Evolutionary conservation across 2,888 invertebrate genomes (phyloP).

Genomic region (Deroplatys truncata): DNA sequence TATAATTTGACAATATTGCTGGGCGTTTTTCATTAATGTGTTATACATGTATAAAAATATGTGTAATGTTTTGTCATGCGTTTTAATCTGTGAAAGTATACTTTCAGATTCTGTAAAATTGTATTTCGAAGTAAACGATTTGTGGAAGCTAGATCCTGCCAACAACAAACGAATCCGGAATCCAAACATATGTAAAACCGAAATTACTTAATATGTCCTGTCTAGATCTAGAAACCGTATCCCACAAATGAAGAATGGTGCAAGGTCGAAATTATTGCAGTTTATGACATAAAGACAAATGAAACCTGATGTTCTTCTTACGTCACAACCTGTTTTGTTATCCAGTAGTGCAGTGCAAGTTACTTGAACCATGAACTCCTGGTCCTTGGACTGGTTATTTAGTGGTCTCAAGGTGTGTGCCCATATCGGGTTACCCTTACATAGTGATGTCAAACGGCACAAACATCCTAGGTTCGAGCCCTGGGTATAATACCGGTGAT

Average conservation of each 20-base stretch:
- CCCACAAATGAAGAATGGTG: not conserved
- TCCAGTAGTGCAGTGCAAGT: not conserved
- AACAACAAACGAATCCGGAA: too few species aligned
- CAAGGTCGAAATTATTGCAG: not conserved
- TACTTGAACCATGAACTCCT: not conserved
- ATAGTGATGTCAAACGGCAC: not conserved
- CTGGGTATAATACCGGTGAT: not conserved
- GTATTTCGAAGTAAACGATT: too few species aligned
- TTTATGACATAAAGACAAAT: not conserved
- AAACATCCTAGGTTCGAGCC: not conserved
- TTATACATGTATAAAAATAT: too few species aligned
- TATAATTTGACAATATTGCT: too few species aligned
- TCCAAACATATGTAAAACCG: too few species aligned
- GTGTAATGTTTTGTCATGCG: too few species aligned
- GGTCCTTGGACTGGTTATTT: not conserved
- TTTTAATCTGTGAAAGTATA: too few species aligned
- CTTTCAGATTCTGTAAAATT: too few species aligned
- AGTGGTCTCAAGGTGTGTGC: not conserved
- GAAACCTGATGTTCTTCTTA: not conserved
- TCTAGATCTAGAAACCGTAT: not conserved
- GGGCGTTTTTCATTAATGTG: too few species aligned
- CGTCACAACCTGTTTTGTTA: not conserved
- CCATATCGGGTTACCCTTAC: not conserved
- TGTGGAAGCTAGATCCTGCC: too few species aligned
- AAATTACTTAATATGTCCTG: not conserved